A percentile compares a stretch with the other conserved stretches of the same genome.
Conservation (phyloP, 1,140 invertebrate genomes). For the Littorina saxatilis region DNA sequence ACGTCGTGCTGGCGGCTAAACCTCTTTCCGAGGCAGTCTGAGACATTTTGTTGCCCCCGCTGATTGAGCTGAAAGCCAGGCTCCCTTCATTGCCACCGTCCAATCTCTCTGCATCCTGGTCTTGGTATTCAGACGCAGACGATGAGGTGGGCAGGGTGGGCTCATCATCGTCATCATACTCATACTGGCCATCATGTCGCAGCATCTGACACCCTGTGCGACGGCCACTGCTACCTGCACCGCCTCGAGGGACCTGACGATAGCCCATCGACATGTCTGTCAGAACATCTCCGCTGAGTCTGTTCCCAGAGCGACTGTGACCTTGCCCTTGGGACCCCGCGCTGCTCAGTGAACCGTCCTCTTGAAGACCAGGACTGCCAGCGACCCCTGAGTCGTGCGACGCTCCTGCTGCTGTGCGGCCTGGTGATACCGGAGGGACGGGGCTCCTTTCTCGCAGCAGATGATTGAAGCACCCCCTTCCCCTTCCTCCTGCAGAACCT, state of each 20-base stretch:
- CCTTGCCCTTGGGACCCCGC: background rate
- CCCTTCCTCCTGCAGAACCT: too few relatives aligned
- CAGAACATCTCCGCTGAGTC: background rate
- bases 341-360: background rate
- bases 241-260: background rate
- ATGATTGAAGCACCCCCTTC: too few relatives aligned
- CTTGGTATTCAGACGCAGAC: background rate
- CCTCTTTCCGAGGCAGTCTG: background rate
- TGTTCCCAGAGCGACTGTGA: background rate
- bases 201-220: background rate
- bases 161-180: slow-evolving; percentile 1
- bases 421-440: too few relatives aligned
- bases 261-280: background rate
- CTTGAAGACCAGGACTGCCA: too few relatives aligned
- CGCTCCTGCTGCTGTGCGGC: too few relatives aligned
- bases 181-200: slow-evolving; percentile 1
- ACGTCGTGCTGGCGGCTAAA: background rate
- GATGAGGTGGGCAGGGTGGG: background rate
- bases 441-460: too few relatives aligned
- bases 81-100: background rate
- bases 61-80: slow-evolving; percentile 5
- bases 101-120: background rate
- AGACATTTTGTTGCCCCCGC: background rate
- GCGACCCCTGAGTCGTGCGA: too few relatives aligned
- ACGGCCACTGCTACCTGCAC: background rate